A percentile compares a stretch with the other conserved stretches of the same genome.
phyloP scores from a whole-genome alignment of 2,113 vertebrate genomes.

The Pituophis catenifer region DNA sequence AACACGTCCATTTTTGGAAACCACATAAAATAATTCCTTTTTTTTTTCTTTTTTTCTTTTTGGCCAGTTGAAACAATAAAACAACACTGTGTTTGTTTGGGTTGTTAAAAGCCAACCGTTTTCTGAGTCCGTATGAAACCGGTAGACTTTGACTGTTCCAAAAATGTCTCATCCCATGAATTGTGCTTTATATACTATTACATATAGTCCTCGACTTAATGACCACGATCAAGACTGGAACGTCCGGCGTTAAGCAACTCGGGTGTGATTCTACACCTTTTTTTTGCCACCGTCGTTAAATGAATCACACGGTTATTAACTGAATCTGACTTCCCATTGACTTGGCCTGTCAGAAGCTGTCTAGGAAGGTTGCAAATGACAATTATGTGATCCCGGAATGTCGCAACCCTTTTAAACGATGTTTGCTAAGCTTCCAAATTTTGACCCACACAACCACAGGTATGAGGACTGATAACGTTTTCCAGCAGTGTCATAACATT shows the following conservation, averaged over 20 bases:
- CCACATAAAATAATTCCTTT: not conserved
- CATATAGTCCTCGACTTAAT: not conserved
- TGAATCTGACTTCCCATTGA: not conserved
- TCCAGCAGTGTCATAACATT: not conserved
- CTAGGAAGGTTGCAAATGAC: not conserved
- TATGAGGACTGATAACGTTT: not conserved
- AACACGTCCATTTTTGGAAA: not conserved
- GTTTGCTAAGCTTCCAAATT: not conserved
- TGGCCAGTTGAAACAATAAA: not conserved
- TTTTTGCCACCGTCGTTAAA: not conserved
- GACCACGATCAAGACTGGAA: not conserved
- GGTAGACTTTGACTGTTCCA: not conserved
- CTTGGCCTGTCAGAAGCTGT: not conserved
- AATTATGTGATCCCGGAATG: not conserved
- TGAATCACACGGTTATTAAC: not conserved
- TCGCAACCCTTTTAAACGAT: not conserved
- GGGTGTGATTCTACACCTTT: not conserved
- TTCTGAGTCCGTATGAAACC: not conserved
- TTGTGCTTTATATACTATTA: not conserved
- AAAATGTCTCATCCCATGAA: not conserved
- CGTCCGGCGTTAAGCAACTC: not conserved
- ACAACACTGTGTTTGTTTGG: not conserved
- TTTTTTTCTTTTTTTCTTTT: too few species aligned
- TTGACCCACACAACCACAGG: not conserved
- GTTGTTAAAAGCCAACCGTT: not conserved